These are phyloP conservation scores for Mirza zaza DNA, from an alignment of 2,113 vertebrate species.

Conservation along the genomic window DNA sequence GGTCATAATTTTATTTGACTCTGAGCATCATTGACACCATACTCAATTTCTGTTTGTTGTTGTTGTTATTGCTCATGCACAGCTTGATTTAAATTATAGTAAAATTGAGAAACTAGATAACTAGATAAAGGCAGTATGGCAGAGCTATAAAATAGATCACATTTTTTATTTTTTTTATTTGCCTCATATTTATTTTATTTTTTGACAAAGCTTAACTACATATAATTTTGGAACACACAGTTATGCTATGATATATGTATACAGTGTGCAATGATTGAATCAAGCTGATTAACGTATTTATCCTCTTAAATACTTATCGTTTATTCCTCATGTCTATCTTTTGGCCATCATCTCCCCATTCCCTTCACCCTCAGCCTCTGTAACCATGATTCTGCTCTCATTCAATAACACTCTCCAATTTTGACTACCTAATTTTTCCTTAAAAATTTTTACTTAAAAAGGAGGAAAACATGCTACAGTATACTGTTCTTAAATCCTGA, in stretches of 20 bases:
- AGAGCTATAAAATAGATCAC: neutral
- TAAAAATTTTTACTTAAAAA: neutral
- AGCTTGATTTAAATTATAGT: constrained; percentile 3
- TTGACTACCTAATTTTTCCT: neutral
- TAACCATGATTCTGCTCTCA: neutral
- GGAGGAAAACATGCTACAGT: neutral
- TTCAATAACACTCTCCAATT: fast-evolving
- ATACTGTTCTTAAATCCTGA: neutral
- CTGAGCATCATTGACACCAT: neutral
- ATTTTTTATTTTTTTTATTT: neutral
- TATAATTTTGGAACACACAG: neutral
- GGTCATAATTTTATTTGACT: neutral
- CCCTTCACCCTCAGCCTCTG: neutral
- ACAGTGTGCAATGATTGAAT: neutral
- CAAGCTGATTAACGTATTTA: neutral
- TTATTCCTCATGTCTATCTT: neutral
- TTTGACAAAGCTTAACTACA: neutral
- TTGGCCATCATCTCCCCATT: neutral
- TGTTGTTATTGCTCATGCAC: neutral
- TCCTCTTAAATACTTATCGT: neutral
- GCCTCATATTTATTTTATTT: neutral
- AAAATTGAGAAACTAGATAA: neutral
- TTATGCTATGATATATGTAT: neutral
- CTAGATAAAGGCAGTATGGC: neutral
- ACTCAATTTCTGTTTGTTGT: neutral